Percentiles rank a stretch among this genome's conserved stretches.
These are phyloP conservation scores for Acanthosepion pharaonis DNA, from an alignment of 2,888 invertebrate species.

Conservation along the genomic window DNA sequence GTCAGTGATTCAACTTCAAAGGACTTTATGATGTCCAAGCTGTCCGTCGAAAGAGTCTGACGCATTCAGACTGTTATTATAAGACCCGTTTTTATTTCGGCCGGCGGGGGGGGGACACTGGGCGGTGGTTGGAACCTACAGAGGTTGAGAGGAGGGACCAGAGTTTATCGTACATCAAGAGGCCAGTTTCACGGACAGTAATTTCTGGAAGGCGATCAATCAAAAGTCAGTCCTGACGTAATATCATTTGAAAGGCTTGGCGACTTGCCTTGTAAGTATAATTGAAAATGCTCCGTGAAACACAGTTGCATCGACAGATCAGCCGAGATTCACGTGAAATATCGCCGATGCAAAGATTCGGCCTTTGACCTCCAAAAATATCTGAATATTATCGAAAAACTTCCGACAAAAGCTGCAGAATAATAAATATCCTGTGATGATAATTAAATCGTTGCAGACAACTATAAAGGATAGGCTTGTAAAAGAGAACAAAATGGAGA, in stretches of 20 bases:
- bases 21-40: neutral
- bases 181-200: neutral
- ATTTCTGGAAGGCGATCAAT: neutral
- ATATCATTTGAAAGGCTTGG: neutral
- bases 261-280: neutral
- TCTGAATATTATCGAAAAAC: neutral
- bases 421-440: neutral
- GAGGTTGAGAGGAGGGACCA: neutral
- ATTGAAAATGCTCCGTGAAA: neutral
- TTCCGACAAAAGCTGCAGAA: neutral
- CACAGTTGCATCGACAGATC: neutral
- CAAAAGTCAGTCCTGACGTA: neutral
- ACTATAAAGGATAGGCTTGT: neutral
- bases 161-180: neutral
- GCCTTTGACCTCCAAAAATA: neutral
- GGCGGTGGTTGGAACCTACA: neutral
- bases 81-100: neutral
- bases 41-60: neutral
- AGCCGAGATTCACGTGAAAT: neutral
- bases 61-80: too few species aligned
- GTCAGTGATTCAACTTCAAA: neutral
- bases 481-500: neutral
- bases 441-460: neutral
- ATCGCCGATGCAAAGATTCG: neutral
- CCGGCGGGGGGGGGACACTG: fast-evolving